phyloP scores from a whole-genome alignment of 2,888 invertebrate genomes.

The Hylaea fasciaria region DNA sequence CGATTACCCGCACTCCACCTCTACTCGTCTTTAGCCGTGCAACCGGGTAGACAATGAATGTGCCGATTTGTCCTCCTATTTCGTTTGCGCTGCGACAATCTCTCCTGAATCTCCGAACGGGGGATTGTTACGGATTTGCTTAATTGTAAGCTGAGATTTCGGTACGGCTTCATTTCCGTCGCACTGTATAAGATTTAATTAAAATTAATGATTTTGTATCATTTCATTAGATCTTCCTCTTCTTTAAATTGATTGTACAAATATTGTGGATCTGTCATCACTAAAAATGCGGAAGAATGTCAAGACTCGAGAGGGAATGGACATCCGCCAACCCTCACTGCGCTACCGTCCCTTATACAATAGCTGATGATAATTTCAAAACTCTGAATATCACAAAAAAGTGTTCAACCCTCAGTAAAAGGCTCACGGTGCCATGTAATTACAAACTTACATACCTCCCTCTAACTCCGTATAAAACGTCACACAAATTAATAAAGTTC shows the following conservation, averaged over 20 bases:
- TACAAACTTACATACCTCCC: too few relatives aligned
- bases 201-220: not conserved
- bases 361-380: too few relatives aligned
- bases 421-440: too few relatives aligned
- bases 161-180: constrained; percentile 6
- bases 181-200: constrained; percentile 1
- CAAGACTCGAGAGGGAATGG: too few relatives aligned
- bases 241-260: too few relatives aligned
- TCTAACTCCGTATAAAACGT: not conserved
- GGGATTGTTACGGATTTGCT: constrained; percentile 23
- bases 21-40: not conserved
- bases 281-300: too few relatives aligned
- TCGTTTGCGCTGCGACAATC: constrained; percentile 18
- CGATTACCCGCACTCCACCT: constrained; percentile 9
- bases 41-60: constrained; percentile 26
- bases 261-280: too few relatives aligned
- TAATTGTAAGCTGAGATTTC: constrained; percentile 9
- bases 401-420: too few relatives aligned
- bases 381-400: too few relatives aligned
- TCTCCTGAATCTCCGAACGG: not conserved
- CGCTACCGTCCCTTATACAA: too few relatives aligned
- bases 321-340: too few relatives aligned
- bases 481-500: constrained; percentile 16
- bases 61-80: constrained; percentile 23
- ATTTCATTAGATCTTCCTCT: not conserved